phyloP scores from a whole-genome alignment of 2,797 vertebrate species.

The Diplodus sargus region DNA sequence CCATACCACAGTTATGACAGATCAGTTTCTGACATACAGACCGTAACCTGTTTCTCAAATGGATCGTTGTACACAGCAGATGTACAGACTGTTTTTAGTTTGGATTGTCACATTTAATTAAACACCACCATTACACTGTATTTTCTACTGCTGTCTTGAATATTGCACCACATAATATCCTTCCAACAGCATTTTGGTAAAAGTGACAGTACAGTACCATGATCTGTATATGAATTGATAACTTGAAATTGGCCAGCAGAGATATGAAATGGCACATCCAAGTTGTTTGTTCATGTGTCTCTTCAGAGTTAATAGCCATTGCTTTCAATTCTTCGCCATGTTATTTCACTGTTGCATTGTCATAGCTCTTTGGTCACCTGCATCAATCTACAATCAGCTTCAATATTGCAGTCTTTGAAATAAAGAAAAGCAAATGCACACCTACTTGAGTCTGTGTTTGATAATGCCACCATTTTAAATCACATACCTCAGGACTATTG shows the following conservation, averaged over 20 bases:
- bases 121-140: constrained; percentile 35
- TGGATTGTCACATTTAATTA: constrained; percentile 39
- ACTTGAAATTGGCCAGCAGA: neutral
- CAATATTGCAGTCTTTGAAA: constrained; percentile 68
- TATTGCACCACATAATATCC: constrained; percentile 19
- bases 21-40: constrained; percentile 27
- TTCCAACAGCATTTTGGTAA: constrained; percentile 12
- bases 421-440: constrained; percentile 71
- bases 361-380: constrained; percentile 46
- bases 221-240: constrained; percentile 41
- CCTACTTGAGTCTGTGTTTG: constrained; percentile 9
- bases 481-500: neutral
- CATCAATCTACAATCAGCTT: constrained; percentile 59
- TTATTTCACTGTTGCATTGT: constrained; percentile 39
- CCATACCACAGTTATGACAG: constrained; percentile 22
- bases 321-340: constrained; percentile 32
- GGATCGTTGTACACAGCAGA: constrained; percentile 21
- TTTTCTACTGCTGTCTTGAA: constrained; percentile 33
- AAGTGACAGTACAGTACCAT: constrained; percentile 11
- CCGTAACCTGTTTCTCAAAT: constrained; percentile 9
- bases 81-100: constrained; percentile 38
- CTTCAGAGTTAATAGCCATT: constrained; percentile 22
- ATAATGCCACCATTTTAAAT: neutral
- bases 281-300: constrained; percentile 22
- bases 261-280: constrained; percentile 6